Conservation (phyloP, 2,113 vertebrate genomes). For the Prochilodus magdalenae region DNA sequence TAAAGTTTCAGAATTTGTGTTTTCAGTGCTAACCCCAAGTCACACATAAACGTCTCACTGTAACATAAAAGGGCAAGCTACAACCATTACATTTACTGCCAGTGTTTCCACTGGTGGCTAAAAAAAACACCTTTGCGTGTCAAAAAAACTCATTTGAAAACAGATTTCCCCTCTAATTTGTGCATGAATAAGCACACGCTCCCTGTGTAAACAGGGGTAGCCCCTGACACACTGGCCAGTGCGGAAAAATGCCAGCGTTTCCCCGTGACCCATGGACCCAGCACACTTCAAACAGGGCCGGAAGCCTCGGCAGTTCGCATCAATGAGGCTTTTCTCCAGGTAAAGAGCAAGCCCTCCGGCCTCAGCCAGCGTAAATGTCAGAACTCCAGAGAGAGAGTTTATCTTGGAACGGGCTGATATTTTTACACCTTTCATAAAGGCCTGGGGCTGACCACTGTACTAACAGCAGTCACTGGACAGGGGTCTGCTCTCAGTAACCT, state of each 20-base stretch:
- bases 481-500: constrained; percentile 15
- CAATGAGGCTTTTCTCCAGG: constrained; percentile 78
- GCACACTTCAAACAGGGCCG: constrained; percentile 66
- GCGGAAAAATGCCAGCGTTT: constrained; percentile 75
- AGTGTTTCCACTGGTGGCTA: background rate
- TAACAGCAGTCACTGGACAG: constrained; percentile 28
- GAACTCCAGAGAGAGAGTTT: constrained; percentile 69
- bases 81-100: constrained; percentile 8
- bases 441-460: constrained; percentile 24
- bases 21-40: background rate
- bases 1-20: background rate
- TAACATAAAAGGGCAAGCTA: constrained; percentile 1
- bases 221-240: constrained; percentile 46
- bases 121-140: constrained; percentile 4
- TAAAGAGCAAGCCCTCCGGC: constrained; percentile 73
- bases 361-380: constrained; percentile 76
- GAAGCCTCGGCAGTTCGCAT: constrained; percentile 65
- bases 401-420: constrained; percentile 74
- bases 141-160: constrained; percentile 58
- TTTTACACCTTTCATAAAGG: constrained; percentile 75
- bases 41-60: background rate
- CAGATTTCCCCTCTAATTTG: constrained; percentile 75
- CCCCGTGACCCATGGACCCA: constrained; percentile 65
- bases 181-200: constrained; percentile 60
- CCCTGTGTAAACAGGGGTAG: constrained; percentile 68